Evolutionary conservation across 2,797 vertebrate genomes (phyloP), one percentile per base, ranked within the genome.

Genomic region (Bradypodion ventrale): DNA sequence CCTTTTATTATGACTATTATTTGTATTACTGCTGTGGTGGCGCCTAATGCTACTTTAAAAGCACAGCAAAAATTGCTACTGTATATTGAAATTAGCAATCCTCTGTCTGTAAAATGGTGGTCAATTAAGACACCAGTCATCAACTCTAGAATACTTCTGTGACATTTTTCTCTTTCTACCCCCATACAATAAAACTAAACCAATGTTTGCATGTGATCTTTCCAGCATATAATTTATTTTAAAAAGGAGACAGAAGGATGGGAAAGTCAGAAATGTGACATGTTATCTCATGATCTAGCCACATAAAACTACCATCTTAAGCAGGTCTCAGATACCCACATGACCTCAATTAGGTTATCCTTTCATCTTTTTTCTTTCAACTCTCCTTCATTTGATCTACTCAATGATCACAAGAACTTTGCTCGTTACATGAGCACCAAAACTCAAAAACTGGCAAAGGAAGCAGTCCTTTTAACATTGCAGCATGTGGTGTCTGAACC

Each of bases 361-460:
- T 79, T 84, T 52, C 83, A n/a, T 65, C 32, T 52, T 23, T 23
- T 35, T 7, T 79, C 83, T 84, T 79, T 74, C 83, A 79, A 79
- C 44, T 42, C 37, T 27, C 73, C 69, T 79, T 63, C 29, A 84
- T 37, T 56, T 25, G 52, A 13, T 75, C n/a, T 29, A 46, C 37
- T 75, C 68, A 76, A 76, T 42, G 62, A 35, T 74, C 25, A 3
- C 7, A 78, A 44, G 65, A 65, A 16, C 19, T 15, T 42, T 25
- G 42, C 21, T 7, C 2, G 6, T 23, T 3, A 13, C 6, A 2
- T 42, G 19, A 56, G 19, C 13, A 19, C 16, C 52, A 56, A 52
- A 25, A 23, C 9, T 49, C 4, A 13, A 49, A 40, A 66, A 79
- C 12, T 2, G 21, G 40, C 46, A 40, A 63, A 10, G 62, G 7